Percentiles rank a stretch among this genome's conserved stretches.
These are phyloP conservation scores for Cheilosia soror DNA, from an alignment of 2,888 invertebrate species.

Conservation along the genomic window DNA sequence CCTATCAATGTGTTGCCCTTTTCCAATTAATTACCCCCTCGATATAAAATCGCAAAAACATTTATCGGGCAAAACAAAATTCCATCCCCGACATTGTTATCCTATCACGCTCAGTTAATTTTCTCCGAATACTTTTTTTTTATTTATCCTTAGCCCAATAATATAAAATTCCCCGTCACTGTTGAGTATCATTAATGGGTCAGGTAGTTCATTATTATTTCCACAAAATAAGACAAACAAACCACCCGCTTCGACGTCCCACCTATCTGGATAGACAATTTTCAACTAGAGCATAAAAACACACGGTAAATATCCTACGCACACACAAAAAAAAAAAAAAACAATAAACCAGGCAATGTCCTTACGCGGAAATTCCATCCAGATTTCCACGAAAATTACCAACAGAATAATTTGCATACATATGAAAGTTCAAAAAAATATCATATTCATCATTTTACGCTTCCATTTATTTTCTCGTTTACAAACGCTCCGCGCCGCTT, in stretches of 20 bases:
- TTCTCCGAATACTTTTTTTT: slow-evolving; percentile 12
- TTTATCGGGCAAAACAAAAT: neutral
- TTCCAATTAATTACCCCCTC: neutral
- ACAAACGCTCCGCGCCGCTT: slow-evolving; percentile 17
- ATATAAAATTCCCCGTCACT: slow-evolving; percentile 16
- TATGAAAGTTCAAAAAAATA: slow-evolving; percentile 33
- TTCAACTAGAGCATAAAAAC: slow-evolving; percentile 39
- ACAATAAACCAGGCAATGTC: slow-evolving; percentile 34
- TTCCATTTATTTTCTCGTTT: slow-evolving; percentile 57
- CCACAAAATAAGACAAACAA: slow-evolving; percentile 19
- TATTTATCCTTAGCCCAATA: neutral
- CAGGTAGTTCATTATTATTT: slow-evolving; percentile 28
- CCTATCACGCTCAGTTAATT: slow-evolving; percentile 47
- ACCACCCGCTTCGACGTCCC: neutral
- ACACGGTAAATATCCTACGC: slow-evolving; percentile 39
- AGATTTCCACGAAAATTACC: slow-evolving; percentile 36
- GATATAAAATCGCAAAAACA: neutral
- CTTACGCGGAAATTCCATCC: slow-evolving; percentile 38
- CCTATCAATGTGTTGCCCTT: neutral
- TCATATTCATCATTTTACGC: slow-evolving; percentile 45
- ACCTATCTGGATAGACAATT: slow-evolving; percentile 32
- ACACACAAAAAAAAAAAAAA: neutral
- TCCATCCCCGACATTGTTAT: slow-evolving; percentile 20
- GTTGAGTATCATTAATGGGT: slow-evolving; percentile 47
- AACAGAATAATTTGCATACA: slow-evolving; percentile 41